A percentile compares a stretch with the other conserved stretches of the same genome.
phyloP scores from a whole-genome alignment of 2,797 vertebrate species.

The Poeciliopsis presidionis region DNA sequence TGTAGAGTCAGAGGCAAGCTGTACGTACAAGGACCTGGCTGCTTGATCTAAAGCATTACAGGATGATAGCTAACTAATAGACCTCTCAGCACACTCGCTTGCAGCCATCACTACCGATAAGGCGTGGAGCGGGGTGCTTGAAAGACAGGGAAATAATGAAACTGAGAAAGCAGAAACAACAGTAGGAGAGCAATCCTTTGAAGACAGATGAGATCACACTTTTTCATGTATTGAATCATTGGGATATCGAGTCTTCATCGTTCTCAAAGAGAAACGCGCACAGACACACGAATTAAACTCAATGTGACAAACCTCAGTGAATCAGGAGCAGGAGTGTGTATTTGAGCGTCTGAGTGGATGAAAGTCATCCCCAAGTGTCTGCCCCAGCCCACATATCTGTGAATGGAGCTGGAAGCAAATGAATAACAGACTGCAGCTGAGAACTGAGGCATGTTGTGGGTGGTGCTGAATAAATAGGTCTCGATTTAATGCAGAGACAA shows the following conservation, averaged over 20 bases:
- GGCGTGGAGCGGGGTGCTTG: slow-evolving; percentile 36
- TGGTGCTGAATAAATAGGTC: slow-evolving; percentile 54
- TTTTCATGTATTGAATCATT: slow-evolving; percentile 22
- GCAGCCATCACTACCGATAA: slow-evolving; percentile 68
- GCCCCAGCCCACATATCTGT: slow-evolving; percentile 60
- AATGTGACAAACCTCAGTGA: slow-evolving; percentile 26
- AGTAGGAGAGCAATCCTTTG: slow-evolving; percentile 25
- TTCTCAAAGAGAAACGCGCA: slow-evolving; percentile 5
- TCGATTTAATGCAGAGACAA: slow-evolving; percentile 53
- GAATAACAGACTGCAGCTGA: slow-evolving; percentile 61
- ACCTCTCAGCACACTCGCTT: slow-evolving; percentile 65
- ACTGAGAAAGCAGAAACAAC: slow-evolving; percentile 23
- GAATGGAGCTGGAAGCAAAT: slow-evolving; percentile 66
- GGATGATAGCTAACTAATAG: slow-evolving; percentile 70
- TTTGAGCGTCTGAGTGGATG: background rate
- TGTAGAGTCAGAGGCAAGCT: slow-evolving; percentile 37
- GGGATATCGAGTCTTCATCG: slow-evolving; percentile 18
- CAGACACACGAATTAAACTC: slow-evolving; percentile 19
- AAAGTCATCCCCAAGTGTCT: slow-evolving; percentile 35
- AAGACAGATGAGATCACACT: slow-evolving; percentile 29
- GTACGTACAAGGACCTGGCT: slow-evolving; percentile 51
- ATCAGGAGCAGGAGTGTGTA: slow-evolving; percentile 5
- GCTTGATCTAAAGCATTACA: slow-evolving; percentile 63
- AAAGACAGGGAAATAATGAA: slow-evolving; percentile 35
- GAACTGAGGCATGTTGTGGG: slow-evolving; percentile 58